Conservation (phyloP, 1,140 invertebrate genomes). For the Araneus ventricosus region DNA sequence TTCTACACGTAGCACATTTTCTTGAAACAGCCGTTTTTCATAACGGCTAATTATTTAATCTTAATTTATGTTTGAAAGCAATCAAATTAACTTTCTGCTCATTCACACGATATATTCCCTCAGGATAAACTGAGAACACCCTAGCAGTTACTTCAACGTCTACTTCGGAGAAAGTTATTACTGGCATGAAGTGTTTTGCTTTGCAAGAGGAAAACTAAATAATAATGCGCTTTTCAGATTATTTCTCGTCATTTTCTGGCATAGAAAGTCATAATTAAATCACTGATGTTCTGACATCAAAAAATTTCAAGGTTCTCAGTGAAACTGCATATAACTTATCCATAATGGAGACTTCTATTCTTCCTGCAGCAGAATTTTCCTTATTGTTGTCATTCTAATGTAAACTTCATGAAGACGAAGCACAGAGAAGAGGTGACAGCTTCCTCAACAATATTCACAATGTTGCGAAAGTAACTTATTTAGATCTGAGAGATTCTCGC, state of each 20-base stretch:
- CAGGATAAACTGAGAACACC: background rate
- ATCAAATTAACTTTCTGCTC: too few species aligned
- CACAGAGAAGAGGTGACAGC: background rate
- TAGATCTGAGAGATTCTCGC: background rate
- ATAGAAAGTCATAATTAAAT: background rate
- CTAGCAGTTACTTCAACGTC: background rate
- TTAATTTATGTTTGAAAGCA: too few species aligned
- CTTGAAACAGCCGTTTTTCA: too few species aligned
- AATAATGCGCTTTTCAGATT: background rate
- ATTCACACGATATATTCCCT: background rate
- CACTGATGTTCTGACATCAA: background rate
- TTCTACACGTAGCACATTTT: too few species aligned
- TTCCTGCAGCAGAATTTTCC: background rate
- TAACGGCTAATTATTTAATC: too few species aligned
- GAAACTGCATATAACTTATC: background rate
- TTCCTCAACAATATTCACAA: constrained; percentile 15
- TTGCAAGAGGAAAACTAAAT: background rate
- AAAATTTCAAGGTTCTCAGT: background rate
- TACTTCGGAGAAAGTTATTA: background rate
- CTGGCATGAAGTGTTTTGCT: background rate
- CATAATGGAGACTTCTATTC: background rate
- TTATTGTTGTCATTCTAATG: background rate
- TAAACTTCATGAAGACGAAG: background rate
- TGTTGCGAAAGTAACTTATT: constrained; percentile 1
- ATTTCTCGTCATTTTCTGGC: background rate